Evolutionary conservation across 2,113 vertebrate genomes (phyloP).

Genomic region (Gopherus flavomarginatus): DNA sequence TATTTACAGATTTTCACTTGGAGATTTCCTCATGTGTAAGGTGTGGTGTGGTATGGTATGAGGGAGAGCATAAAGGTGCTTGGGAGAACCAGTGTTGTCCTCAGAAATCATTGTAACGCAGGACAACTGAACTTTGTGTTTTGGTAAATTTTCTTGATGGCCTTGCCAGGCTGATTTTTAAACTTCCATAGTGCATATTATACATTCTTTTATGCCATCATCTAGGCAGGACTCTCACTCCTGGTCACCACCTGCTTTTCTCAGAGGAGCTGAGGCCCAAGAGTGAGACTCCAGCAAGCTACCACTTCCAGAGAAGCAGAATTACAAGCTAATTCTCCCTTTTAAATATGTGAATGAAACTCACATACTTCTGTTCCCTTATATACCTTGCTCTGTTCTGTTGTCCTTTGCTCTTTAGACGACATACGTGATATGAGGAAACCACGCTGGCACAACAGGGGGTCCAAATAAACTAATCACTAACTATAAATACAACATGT

Average conservation of each 20-base stretch:
- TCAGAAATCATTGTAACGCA: neutral
- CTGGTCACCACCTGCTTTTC: neutral
- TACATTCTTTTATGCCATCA: neutral
- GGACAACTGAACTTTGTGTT: neutral
- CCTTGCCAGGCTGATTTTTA: neutral
- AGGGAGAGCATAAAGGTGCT: slow-evolving; percentile 10
- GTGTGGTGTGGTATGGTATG: neutral
- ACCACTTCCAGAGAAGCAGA: fast-evolving
- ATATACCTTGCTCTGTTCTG: too few relatives aligned
- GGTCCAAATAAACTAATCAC: neutral
- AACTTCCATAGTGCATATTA: neutral
- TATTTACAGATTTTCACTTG: fast-evolving
- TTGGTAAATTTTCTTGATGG: neutral
- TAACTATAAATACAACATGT: neutral
- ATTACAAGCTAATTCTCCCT: neutral
- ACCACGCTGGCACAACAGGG: neutral
- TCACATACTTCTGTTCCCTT: too few relatives aligned
- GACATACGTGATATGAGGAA: too few relatives aligned
- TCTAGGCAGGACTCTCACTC: neutral
- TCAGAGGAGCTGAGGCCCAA: neutral
- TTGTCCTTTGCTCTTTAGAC: too few relatives aligned
- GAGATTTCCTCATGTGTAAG: neutral
- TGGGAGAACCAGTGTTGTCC: neutral
- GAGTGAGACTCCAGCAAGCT: neutral
- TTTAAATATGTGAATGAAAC: too few relatives aligned